Evolutionary conservation across 2,797 vertebrate genomes (phyloP).

Genomic region (Rhynchonycteris naso): DNA sequence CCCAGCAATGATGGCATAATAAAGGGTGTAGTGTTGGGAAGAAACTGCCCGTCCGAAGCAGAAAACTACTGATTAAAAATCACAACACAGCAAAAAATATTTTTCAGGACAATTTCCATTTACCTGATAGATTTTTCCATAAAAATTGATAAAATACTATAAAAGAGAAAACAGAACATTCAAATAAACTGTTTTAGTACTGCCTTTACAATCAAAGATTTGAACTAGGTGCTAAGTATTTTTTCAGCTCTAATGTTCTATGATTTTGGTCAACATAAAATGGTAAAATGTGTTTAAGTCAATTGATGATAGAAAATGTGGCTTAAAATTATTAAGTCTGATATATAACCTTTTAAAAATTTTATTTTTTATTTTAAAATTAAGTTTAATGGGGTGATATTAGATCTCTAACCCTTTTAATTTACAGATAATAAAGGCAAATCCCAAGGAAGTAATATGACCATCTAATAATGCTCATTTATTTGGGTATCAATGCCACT

Average conservation of each 20-base stretch:
- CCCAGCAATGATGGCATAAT: neutral
- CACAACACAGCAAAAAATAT: constrained; percentile 56
- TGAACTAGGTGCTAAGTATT: neutral
- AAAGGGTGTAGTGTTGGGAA: neutral
- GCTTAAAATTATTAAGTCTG: neutral
- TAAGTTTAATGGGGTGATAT: no score
- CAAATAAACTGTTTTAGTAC: constrained; percentile 51
- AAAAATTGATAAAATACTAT: constrained; percentile 68
- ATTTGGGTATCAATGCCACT: neutral
- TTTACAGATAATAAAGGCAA: constrained; percentile 19
- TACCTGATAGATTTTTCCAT: constrained; percentile 45
- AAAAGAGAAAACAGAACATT: constrained; percentile 47
- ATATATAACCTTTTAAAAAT: neutral
- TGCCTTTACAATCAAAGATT: constrained; percentile 6
- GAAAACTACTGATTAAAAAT: constrained; percentile 64
- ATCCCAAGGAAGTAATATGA: neutral
- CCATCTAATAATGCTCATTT: neutral
- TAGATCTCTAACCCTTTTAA: neutral
- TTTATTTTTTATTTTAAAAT: no score
- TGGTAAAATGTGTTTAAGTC: constrained; percentile 55
- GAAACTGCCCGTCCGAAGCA: constrained; percentile 47
- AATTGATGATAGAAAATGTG: constrained; percentile 21
- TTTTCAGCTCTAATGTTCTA: constrained; percentile 23
- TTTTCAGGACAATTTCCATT: constrained; percentile 60
- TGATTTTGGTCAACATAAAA: constrained; percentile 31